These are phyloP conservation scores for Argyrosomus japonicus DNA, from an alignment of 2,113 vertebrate species.

Conservation along the genomic window DNA sequence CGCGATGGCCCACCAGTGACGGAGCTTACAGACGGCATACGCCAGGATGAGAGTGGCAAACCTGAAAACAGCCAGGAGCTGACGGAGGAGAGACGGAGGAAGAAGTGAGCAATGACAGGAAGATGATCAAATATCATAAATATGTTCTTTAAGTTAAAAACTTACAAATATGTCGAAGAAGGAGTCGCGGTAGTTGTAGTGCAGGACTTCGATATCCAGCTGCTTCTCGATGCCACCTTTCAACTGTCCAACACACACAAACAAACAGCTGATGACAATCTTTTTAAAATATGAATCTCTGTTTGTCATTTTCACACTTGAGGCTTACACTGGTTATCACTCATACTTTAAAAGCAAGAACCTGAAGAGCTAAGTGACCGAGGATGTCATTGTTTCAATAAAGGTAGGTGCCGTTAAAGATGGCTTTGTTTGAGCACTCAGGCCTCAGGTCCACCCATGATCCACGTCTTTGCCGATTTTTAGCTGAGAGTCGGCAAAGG, in stretches of 20 bases:
- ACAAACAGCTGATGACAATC: not conserved
- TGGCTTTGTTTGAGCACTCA: no score
- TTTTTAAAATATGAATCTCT: not conserved
- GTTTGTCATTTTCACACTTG: not conserved
- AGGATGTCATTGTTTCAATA: no score
- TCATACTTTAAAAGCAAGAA: not conserved
- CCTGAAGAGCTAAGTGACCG: no score
- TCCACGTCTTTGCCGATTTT: no score
- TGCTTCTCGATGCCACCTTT: constrained; percentile 90
- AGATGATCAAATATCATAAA: not conserved
- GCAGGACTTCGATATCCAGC: constrained; percentile 91
- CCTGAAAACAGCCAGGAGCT: constrained; percentile 95
- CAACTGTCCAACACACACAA: constrained; percentile 80
- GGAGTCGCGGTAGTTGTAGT: constrained; percentile 93
- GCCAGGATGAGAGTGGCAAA: constrained; percentile 93
- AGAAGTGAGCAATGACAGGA: not conserved
- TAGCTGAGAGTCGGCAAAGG: no score
- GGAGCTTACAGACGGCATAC: constrained; percentile 93
- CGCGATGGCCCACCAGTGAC: constrained; percentile 97
- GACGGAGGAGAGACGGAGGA: constrained; percentile 39
- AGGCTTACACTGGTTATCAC: not conserved
- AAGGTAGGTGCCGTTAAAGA: no score
- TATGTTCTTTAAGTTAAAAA: constrained; percentile 22
- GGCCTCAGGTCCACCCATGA: no score
- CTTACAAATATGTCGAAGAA: constrained; percentile 99